phyloP scores from a whole-genome alignment of 1,140 invertebrate species.

The Platyscapa corneri region DNA sequence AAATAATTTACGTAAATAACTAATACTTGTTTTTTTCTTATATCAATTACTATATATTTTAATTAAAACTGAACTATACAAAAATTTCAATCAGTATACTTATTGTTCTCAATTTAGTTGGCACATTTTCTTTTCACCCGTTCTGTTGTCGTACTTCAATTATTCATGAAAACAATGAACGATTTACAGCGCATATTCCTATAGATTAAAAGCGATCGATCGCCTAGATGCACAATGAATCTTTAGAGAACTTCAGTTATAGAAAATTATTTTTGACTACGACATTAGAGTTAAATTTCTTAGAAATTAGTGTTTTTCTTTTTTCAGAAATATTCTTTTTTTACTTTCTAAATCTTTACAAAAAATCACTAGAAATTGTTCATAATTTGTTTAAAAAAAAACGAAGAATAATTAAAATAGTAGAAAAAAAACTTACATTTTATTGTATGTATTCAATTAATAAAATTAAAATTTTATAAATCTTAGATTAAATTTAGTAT shows the following conservation, averaged over 20 bases:
- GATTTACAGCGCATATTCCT: neutral
- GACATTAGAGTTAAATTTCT: too few species aligned
- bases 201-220: slow-evolving; percentile 1
- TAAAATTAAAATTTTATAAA: too few species aligned
- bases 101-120: slow-evolving; percentile 17
- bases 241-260: neutral
- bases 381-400: too few species aligned
- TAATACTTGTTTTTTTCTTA: neutral
- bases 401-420: too few species aligned
- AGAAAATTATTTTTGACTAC: too few species aligned
- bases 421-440: too few species aligned
- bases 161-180: slow-evolving; percentile 26
- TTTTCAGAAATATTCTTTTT: too few species aligned
- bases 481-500: too few species aligned
- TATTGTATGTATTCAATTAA: too few species aligned
- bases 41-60: neutral
- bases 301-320: too few species aligned
- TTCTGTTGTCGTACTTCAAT: slow-evolving; percentile 1
- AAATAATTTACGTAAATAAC: neutral
- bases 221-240: neutral
- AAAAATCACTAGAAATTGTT: too few species aligned
- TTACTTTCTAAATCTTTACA: too few species aligned
- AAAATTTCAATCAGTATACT: neutral
- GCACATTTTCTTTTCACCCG: neutral
- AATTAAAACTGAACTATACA: neutral